Conservation (phyloP, 2,888 invertebrate genomes). For the Serripes groenlandicus region DNA sequence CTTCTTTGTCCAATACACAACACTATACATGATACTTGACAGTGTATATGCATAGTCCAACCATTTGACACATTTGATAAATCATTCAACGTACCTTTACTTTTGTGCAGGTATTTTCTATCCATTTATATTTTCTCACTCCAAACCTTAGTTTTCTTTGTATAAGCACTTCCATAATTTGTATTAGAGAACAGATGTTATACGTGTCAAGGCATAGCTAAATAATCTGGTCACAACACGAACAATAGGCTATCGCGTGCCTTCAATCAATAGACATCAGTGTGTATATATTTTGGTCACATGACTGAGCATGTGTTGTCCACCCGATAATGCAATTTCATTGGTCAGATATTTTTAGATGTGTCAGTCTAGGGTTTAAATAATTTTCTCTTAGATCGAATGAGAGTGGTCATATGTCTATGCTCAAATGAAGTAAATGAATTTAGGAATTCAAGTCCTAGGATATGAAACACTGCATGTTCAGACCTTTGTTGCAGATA, state of each 20-base stretch:
- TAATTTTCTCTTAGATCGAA: too few species aligned
- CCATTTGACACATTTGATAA: not conserved
- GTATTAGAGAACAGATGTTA: not conserved
- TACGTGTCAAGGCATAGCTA: not conserved
- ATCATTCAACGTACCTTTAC: slow-evolving; percentile 44
- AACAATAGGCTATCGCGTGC: slow-evolving; percentile 59
- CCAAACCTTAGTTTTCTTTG: slow-evolving; percentile 61
- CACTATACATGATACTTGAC: not conserved
- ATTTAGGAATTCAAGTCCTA: too few species aligned
- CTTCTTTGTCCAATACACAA: not conserved
- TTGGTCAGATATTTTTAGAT: slow-evolving; percentile 13
- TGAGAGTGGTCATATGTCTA: too few species aligned
- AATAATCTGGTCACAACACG: slow-evolving; percentile 52
- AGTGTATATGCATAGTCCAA: not conserved
- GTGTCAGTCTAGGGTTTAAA: too few species aligned
- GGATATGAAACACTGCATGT: too few species aligned
- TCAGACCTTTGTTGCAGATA: too few species aligned
- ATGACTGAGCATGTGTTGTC: slow-evolving; percentile 47
- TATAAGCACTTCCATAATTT: slow-evolving; percentile 65
- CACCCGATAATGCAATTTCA: slow-evolving; percentile 6
- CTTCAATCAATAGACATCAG: slow-evolving; percentile 28
- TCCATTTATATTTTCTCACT: slow-evolving; percentile 54
- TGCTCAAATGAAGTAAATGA: too few species aligned
- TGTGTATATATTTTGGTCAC: slow-evolving; percentile 48
- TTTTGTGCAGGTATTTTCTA: slow-evolving; percentile 19